Base-by-base conservation (phyloP, 2,888 invertebrate species). In the Patella depressa region DNA sequence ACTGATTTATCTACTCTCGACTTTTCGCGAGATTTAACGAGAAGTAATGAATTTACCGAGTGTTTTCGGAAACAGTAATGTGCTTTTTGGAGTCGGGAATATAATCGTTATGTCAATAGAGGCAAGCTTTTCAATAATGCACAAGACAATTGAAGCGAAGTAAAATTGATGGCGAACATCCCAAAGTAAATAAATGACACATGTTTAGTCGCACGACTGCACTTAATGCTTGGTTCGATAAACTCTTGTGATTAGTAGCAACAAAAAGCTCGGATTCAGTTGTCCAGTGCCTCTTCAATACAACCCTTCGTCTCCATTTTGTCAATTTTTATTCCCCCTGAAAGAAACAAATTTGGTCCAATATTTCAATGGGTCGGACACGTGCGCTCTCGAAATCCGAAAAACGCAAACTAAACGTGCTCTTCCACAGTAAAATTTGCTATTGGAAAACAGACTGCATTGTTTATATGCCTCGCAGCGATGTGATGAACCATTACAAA, bases 151-250 rank as follows among this genome's bases (percentile, higher is more conserved):
- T 65, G 65, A 65, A 65, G 24, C 65, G 24, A 24, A 65, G 11
- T 65, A 19, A 19, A 65, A 24, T 65, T 24, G 65, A 65, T 24
- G 65, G 24, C 65, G 65, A 65, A 65, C 65, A 65, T 65, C 65
- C 24, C 65, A 24, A 24, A 24, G 65, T 65, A 65, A 19, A 65
- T 24, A 65, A 65, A 65, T 65, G 65, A 65, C 65, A 65, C 65
- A 65, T 65, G 65, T 65, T 65, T 65, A 65, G 65, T 65, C 65
- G 65, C 65, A 65, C 65, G 65, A 65, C 19, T 65, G 65, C 65
- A 65, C 65, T 65, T 65, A 65, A 65, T 65, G 24, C 19, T 65
- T 19, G 19, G 65, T 65, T 65, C 65, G 24, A 65, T 65, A 65
- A 65, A 65, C 11, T 19, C 2, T 14, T 65, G n/a, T 45, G 45